Percentiles rank a stretch among this genome's conserved stretches.
These are phyloP conservation scores for Marmota monax DNA, from an alignment of 2,113 vertebrate species.

Conservation along the genomic window DNA sequence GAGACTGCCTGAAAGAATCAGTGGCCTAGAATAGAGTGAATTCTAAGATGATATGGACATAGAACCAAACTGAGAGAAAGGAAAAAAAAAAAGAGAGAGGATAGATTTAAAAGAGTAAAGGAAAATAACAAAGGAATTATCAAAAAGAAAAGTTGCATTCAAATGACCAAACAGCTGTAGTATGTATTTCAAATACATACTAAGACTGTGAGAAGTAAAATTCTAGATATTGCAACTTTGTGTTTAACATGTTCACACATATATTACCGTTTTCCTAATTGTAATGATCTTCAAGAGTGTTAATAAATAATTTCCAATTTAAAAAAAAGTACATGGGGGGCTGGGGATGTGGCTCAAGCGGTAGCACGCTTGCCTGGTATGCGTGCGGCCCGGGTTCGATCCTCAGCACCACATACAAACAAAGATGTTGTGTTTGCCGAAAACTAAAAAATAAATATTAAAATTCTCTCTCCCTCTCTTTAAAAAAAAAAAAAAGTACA, in stretches of 20 bases:
- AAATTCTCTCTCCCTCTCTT: no score
- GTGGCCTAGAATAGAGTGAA: neutral
- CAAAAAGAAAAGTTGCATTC: neutral
- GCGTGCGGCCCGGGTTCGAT: no score
- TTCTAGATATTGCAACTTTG: neutral
- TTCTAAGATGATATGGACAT: neutral
- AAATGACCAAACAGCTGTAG: conserved; percentile 12
- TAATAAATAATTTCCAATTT: neutral
- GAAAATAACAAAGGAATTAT: conserved; percentile 15
- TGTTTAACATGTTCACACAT: neutral
- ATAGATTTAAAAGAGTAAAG: neutral
- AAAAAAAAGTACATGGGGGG: neutral
- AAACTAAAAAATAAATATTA: no score
- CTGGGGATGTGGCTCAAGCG: no score
- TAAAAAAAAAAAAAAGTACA: neutral
- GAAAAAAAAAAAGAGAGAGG: neutral
- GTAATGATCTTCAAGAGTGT: conserved; percentile 4
- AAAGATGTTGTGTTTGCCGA: no score
- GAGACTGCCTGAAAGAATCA: neutral
- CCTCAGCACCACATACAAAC: no score
- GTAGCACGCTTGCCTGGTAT: no score
- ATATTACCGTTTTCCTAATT: neutral
- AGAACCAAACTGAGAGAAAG: neutral
- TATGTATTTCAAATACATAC: conserved; percentile 6
- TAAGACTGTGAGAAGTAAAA: neutral